Evolutionary conservation across 2,113 vertebrate species (phyloP).

Genomic region (Pterocles gutturalis): DNA sequence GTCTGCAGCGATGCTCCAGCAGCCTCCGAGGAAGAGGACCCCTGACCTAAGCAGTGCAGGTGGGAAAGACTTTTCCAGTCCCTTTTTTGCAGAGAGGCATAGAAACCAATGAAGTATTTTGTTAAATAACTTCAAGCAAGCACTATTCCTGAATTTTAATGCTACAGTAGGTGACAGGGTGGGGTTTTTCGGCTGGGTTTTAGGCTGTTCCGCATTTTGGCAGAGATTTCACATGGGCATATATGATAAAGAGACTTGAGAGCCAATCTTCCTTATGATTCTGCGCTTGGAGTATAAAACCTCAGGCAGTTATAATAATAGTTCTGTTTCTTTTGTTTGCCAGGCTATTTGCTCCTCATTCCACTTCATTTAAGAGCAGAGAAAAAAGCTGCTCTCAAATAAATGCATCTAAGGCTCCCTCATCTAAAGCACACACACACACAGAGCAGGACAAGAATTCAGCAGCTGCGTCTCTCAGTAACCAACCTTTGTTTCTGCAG

Average conservation of each 20-base stretch:
- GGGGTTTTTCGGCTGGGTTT: neutral
- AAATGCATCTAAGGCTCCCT: constrained; percentile 27
- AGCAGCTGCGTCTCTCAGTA: neutral
- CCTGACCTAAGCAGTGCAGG: neutral
- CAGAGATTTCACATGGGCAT: neutral
- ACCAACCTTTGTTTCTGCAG: constrained; percentile 1
- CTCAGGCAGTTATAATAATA: constrained; percentile 44
- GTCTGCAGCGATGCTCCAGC: neutral
- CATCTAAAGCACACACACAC: neutral
- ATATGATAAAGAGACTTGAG: neutral
- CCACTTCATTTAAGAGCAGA: constrained; percentile 40
- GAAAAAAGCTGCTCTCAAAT: constrained; percentile 53
- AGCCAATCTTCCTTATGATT: neutral
- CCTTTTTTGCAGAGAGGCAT: neutral
- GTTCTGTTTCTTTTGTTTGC: constrained; percentile 54
- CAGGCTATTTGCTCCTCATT: constrained; percentile 54
- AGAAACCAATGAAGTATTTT: constrained; percentile 14
- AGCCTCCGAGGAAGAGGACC: neutral
- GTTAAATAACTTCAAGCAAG: constrained; percentile 15
- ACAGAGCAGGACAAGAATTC: neutral
- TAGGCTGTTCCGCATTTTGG: neutral
- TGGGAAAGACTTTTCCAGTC: neutral
- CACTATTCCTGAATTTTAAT: neutral
- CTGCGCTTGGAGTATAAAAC: constrained; percentile 10
- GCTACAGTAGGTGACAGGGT: neutral